These are phyloP conservation scores for Odontomachus brunneus DNA, from an alignment of 1,140 invertebrate species.

Conservation along the genomic window DNA sequence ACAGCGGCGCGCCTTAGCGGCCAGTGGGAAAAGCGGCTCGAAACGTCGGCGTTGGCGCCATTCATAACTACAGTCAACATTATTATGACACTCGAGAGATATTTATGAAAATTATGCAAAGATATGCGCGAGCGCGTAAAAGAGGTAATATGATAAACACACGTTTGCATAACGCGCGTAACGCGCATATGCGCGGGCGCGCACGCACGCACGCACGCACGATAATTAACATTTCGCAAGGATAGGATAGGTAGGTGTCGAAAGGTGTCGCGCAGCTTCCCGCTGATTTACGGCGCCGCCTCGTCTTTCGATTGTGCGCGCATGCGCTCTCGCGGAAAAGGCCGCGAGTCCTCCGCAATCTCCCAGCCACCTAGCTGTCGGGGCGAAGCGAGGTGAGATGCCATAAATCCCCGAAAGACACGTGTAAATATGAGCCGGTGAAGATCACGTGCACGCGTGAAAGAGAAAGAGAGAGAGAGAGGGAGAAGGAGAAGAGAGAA, in stretches of 20 bases:
- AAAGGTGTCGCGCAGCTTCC: not conserved
- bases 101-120: slow-evolving; percentile 47
- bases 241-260: slow-evolving; percentile 1
- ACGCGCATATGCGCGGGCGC: not conserved
- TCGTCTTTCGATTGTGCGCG: slow-evolving; percentile 4
- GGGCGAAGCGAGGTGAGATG: slow-evolving; percentile 52
- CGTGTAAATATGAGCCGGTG: slow-evolving; percentile 65
- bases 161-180: slow-evolving; percentile 13
- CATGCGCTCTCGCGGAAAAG: not conserved
- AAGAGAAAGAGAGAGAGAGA: slow-evolving; percentile 26
- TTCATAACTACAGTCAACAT: slow-evolving; percentile 14
- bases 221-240: slow-evolving; percentile 20
- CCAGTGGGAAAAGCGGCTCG: too few species aligned
- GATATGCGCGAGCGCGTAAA: slow-evolving; percentile 1
- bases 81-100: not conserved
- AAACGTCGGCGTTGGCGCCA: not conserved
- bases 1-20: too few species aligned
- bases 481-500: slow-evolving; percentile 37
- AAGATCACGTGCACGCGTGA: slow-evolving; percentile 56
- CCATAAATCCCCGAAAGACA: slow-evolving; percentile 46
- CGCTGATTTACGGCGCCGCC: slow-evolving; percentile 25
- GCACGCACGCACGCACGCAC: not conserved
- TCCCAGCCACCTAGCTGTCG: not conserved
- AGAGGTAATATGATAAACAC: not conserved
- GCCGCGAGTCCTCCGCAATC: slow-evolving; percentile 25